A percentile compares a stretch with the other conserved stretches of the same genome.
Evolutionary conservation across 2,888 invertebrate species (phyloP).

Genomic region (Trilocha varians): DNA sequence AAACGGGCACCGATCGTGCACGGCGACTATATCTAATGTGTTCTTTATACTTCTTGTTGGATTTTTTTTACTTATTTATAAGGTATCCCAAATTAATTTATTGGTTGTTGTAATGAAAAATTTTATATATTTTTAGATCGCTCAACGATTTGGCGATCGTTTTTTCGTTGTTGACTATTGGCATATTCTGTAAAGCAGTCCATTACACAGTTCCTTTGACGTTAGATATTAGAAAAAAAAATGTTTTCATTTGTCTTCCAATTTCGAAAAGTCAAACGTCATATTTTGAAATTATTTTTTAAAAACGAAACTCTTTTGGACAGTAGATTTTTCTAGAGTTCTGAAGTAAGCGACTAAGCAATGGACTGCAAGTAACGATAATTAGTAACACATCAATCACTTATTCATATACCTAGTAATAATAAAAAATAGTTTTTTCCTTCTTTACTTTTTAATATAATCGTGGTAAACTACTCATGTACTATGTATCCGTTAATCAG

Average conservation of each 20-base stretch:
- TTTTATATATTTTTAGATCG: conserved; percentile 46
- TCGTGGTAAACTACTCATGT: conserved; percentile 65
- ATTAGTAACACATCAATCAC: not conserved
- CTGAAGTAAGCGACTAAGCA: not conserved
- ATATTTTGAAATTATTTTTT: conserved; percentile 1
- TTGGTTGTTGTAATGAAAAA: conserved; percentile 70
- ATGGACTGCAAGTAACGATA: not conserved
- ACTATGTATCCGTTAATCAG: conserved; percentile 71
- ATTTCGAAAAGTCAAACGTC: not conserved
- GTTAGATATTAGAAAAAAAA: conserved; percentile 3
- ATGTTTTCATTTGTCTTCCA: conserved; percentile 22
- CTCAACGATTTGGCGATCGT: not conserved
- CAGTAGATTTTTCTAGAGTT: no score
- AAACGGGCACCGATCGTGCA: conserved; percentile 21
- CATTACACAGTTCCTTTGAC: conserved; percentile 24
- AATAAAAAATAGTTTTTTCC: conserved; percentile 47
- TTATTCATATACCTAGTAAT: not conserved
- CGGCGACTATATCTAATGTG: conserved; percentile 61
- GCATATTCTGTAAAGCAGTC: conserved; percentile 60
- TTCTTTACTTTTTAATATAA: conserved; percentile 58
- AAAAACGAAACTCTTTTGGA: no score
- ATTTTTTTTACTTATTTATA: conserved; percentile 71
- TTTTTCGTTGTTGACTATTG: conserved; percentile 42
- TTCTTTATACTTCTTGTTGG: conserved; percentile 73
- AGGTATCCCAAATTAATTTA: conserved; percentile 72